These are phyloP conservation scores for Plecturocebus donacophilus DNA, from an alignment of 2,113 vertebrate species.

Conservation along the genomic window DNA sequence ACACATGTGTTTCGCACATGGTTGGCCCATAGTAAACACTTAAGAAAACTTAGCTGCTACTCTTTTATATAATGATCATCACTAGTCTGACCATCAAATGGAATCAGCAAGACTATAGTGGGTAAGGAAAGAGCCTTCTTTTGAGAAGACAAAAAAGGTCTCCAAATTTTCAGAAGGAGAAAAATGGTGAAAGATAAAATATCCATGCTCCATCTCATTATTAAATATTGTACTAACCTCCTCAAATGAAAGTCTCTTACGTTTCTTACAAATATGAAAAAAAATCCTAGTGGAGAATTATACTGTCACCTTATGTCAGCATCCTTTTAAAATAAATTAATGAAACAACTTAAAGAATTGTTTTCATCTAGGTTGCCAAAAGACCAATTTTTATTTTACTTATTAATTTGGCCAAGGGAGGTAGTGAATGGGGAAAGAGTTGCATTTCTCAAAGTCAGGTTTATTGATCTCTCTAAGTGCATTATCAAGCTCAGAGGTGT, in stretches of 20 bases:
- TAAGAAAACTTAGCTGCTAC: background rate
- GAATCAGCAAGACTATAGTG: background rate
- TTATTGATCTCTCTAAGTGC: slow-evolving; percentile 82
- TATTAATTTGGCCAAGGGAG: slow-evolving; percentile 62
- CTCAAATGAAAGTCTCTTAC: background rate
- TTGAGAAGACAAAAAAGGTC: background rate
- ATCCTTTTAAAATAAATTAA: slow-evolving; percentile 45
- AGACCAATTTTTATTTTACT: slow-evolving; percentile 61
- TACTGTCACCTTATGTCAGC: background rate
- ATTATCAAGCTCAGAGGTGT: slow-evolving; percentile 77
- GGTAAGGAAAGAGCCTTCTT: background rate
- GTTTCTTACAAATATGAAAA: background rate
- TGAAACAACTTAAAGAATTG: slow-evolving; percentile 49
- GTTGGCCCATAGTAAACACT: background rate
- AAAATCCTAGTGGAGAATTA: background rate
- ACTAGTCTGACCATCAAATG: background rate
- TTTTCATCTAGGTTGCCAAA: slow-evolving; percentile 58
- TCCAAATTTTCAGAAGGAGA: background rate
- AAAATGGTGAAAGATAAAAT: background rate
- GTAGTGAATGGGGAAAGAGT: background rate
- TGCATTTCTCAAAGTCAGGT: slow-evolving; percentile 80
- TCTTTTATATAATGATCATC: background rate
- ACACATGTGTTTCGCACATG: background rate
- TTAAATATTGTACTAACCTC: background rate
- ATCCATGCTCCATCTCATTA: background rate